Percentiles rank a stretch among this genome's conserved stretches.
These are phyloP conservation scores for Trypoxylon attenuatum DNA, from an alignment of 2,888 invertebrate species.

Conservation along the genomic window DNA sequence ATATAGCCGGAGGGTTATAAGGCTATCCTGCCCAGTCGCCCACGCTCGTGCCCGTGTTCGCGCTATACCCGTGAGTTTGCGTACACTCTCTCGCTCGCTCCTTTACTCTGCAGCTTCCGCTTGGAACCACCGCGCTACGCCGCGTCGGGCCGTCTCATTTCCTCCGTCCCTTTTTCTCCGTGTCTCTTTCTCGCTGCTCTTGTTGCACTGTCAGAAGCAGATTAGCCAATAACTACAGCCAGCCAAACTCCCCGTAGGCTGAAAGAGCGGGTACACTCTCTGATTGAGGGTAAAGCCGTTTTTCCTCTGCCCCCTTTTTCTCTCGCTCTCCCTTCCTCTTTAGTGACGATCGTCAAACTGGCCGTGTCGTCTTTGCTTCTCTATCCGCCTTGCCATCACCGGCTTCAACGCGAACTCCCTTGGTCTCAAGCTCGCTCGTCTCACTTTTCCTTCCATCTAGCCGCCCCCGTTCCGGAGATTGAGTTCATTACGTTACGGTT, in stretches of 20 bases:
- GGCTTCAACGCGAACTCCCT: background rate
- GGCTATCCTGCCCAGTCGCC: constrained; percentile 59
- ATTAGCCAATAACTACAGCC: constrained; percentile 60
- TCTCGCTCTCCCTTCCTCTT: background rate
- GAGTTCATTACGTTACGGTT: constrained; percentile 9
- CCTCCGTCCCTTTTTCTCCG: constrained; percentile 7
- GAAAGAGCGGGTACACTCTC: constrained; percentile 16
- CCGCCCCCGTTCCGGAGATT: constrained; percentile 13
- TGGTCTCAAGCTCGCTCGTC: background rate
- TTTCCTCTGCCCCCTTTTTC: background rate
- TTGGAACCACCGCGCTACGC: background rate
- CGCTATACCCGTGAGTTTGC: constrained; percentile 41
- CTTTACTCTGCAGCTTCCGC: constrained; percentile 16
- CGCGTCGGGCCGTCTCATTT: constrained; percentile 1
- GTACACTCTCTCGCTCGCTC: constrained; percentile 20
- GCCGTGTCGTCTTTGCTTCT: background rate
- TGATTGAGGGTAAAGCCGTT: constrained; percentile 35
- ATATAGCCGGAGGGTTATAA: constrained; percentile 70
- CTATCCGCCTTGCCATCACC: too few relatives aligned
- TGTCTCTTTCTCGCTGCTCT: constrained; percentile 36
- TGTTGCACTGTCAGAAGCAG: constrained; percentile 63
- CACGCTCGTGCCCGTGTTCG: constrained; percentile 44
- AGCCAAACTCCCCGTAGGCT: constrained; percentile 28
- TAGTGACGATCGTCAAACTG: background rate
- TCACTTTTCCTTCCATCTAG: background rate